phyloP scores from a whole-genome alignment of 2,888 invertebrate species.

The Spicauda simplicius region DNA sequence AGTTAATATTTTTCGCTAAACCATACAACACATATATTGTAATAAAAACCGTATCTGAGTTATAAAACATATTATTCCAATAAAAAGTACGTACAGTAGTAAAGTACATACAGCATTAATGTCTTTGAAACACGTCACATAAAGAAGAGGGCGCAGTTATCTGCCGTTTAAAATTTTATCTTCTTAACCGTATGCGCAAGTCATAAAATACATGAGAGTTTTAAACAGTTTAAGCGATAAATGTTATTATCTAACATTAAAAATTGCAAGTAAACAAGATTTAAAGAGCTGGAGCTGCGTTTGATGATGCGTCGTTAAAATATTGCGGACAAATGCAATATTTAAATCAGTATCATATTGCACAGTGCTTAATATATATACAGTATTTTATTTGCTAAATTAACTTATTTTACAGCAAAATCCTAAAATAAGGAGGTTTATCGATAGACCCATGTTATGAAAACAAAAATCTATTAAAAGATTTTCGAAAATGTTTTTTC shows the following conservation, averaged over 20 bases:
- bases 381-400: no score
- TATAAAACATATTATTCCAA: background rate
- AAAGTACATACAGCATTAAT: constrained; percentile 15
- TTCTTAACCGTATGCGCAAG: constrained; percentile 17
- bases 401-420: no score
- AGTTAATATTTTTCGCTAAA: no score
- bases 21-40: no score
- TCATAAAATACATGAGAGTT: constrained; percentile 28
- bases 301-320: background rate
- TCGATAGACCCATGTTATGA: no score
- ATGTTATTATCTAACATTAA: background rate
- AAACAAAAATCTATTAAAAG: no score
- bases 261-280: background rate
- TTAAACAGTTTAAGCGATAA: constrained; percentile 17
- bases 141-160: constrained; percentile 22
- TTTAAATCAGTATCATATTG: background rate
- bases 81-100: background rate
- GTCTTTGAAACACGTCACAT: constrained; percentile 6
- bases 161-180: constrained; percentile 31
- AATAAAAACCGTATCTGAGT: no score
- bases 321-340: background rate
- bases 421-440: no score
- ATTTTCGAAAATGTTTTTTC: no score
- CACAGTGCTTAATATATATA: no score
- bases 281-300: background rate